phyloP scores from a whole-genome alignment of 2,797 vertebrate genomes.

The Melanotaenia boesemani region DNA sequence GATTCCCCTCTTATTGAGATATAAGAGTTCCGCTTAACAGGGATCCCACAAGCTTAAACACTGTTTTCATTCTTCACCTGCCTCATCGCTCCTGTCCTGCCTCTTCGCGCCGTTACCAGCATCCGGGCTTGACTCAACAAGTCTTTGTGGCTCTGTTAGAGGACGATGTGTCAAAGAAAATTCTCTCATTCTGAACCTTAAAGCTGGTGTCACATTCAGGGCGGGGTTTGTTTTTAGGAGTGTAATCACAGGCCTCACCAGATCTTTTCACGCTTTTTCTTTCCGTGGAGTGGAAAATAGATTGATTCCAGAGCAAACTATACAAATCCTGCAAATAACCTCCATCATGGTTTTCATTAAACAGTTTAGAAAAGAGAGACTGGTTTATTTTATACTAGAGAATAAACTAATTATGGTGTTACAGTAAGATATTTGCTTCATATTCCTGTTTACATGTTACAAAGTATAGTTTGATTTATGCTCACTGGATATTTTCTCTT shows the following conservation, averaged over 20 bases:
- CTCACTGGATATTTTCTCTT: too few species aligned
- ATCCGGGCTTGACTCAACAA: slow-evolving; percentile 58
- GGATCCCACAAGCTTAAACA: too few species aligned
- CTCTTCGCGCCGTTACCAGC: slow-evolving; percentile 34
- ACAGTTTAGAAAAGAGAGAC: too few species aligned
- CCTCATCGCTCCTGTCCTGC: not conserved
- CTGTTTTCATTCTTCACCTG: not conserved
- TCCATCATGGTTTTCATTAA: too few species aligned
- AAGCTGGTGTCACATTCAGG: slow-evolving; percentile 14
- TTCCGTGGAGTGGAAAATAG: not conserved
- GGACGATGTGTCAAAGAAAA: slow-evolving; percentile 15
- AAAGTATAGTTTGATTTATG: too few species aligned
- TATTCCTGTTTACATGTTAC: too few species aligned
- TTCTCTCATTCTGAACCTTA: not conserved
- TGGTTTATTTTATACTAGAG: too few species aligned
- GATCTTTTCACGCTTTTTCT: not conserved
- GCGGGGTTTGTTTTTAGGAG: slow-evolving; percentile 17
- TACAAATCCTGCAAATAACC: too few species aligned
- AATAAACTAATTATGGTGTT: too few species aligned
- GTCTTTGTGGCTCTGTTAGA: slow-evolving; percentile 21
- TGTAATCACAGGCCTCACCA: not conserved
- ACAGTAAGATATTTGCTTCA: too few species aligned
- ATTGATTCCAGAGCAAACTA: not conserved
- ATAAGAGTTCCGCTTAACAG: not conserved
- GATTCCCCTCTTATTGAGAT: not conserved